Percentiles rank a stretch among this genome's conserved stretches.
Conservation (phyloP, 2,113 vertebrate genomes). For the Rhinichthys klamathensis region DNA sequence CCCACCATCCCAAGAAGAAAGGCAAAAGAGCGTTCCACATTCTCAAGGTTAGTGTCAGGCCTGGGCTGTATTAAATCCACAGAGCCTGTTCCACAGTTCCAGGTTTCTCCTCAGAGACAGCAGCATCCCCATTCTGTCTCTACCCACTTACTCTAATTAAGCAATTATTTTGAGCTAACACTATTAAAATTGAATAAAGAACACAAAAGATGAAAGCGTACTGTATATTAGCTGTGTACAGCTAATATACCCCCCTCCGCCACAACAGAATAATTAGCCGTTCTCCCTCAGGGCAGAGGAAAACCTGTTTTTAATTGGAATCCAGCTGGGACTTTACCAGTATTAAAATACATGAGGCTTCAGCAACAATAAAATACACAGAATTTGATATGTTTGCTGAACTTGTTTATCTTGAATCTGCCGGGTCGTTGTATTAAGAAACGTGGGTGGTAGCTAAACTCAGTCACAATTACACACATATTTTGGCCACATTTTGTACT, state of each 20-base stretch:
- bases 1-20: constrained; percentile 16
- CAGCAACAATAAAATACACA: constrained; percentile 63
- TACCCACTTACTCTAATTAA: constrained; percentile 55
- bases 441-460: constrained; percentile 61
- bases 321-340: constrained; percentile 76
- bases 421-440: constrained; percentile 66
- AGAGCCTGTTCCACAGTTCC: constrained; percentile 37
- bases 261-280: constrained; percentile 79
- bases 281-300: constrained; percentile 73
- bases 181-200: constrained; percentile 68
- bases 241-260: constrained; percentile 57
- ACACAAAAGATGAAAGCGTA: constrained; percentile 55
- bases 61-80: constrained; percentile 19
- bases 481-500: constrained; percentile 56
- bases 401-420: constrained; percentile 73
- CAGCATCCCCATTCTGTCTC: constrained; percentile 27
- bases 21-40: constrained; percentile 64
- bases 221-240: constrained; percentile 61
- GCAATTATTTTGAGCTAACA: constrained; percentile 62
- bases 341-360: constrained; percentile 78
- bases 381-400: constrained; percentile 62
- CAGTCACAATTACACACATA: constrained; percentile 70
- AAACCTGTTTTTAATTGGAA: constrained; percentile 81
- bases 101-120: constrained; percentile 34
- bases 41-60: constrained; percentile 68